phyloP scores from a whole-genome alignment of 53 echinoderm and acorn worm genomes.

The Stichopus horrens region DNA sequence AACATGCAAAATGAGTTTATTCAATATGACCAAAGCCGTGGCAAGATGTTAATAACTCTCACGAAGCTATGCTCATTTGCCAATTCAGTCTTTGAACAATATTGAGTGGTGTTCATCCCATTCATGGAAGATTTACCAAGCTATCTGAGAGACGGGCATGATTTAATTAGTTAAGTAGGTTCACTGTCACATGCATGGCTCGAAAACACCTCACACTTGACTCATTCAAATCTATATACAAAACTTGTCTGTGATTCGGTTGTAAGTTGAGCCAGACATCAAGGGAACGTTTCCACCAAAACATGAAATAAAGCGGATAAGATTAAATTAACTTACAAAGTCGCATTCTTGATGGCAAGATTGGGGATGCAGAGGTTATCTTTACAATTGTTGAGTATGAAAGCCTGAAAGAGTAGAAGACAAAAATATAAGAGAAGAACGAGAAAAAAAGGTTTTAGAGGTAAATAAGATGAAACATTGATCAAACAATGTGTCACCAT shows the following conservation, averaged over 20 bases:
- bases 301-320: not conserved
- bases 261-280: not conserved
- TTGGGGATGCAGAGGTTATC: conserved; percentile 88
- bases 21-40: too few species aligned
- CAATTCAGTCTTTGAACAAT: too few species aligned
- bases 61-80: too few species aligned
- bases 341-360: conserved; percentile 32
- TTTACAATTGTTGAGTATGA: conserved; percentile 86
- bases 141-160: not conserved
- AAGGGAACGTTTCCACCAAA: not conserved
- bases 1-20: too few species aligned
- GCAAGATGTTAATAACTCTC: too few species aligned
- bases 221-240: not conserved
- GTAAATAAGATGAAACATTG: not conserved
- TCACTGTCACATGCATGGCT: not conserved
- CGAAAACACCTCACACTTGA: not conserved
- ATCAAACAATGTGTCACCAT: conserved; percentile 7
- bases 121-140: too few species aligned
- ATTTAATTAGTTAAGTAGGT: conserved; percentile 7
- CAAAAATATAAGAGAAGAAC: not conserved
- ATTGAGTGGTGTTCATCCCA: too few species aligned
- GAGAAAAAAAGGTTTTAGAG: not conserved
- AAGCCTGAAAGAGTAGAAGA: conserved; percentile 59
- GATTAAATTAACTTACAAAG: conserved; percentile 31
- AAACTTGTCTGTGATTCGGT: not conserved